Evolutionary conservation across 2,113 vertebrate genomes (phyloP), one percentile per base, ranked within the genome.

Genomic region (human (Homo sapiens)): DNA sequence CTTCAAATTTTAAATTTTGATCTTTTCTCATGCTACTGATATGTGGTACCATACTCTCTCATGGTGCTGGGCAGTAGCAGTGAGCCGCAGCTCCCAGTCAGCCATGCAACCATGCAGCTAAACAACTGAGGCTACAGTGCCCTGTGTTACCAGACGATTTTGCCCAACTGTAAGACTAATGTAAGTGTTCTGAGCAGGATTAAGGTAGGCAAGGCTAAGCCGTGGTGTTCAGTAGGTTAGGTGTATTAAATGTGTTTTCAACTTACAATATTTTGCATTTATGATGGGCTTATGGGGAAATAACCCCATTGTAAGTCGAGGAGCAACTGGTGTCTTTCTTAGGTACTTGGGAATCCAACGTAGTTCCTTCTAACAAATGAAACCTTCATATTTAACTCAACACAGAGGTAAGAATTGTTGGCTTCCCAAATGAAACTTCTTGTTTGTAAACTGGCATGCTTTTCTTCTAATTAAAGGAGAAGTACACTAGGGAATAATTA

Each of bases 321-420:
- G 14, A 45, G 40, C 43, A 76, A 22, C 18, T 79, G 32, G 3
- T 40, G n/a, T 22, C 35, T 90, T 22, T 1, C 52, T 64, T 52
- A 94, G 64, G 20, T 66, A 25, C 48, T 43, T 17, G 57, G 68
- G 82, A 84, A 89, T 90, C 9, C 11, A 10, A 11, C 8, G 59
- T 20, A 32, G 93, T 76, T 96, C 61, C 32, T 48, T 25, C 32
- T 91, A 93, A 90, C 66, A 96, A n/a, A 93, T 0, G 0, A 96
- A 89, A 91, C 38, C 38, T 96, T 68, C 50, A 85, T 50, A 89
- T 97, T 97, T 66, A 98, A 97, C 92, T 66, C 48, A 82, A 90
- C 8, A 70, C 64, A 30, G 81, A 84, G 20, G 30, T 61, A 81
- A 94, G 18, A 50, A 72, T 27, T 79, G 32, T 75, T 93, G 45